Base-by-base conservation (phyloP, 2,888 invertebrate species). In the Phrixothrix hirtus region DNA sequence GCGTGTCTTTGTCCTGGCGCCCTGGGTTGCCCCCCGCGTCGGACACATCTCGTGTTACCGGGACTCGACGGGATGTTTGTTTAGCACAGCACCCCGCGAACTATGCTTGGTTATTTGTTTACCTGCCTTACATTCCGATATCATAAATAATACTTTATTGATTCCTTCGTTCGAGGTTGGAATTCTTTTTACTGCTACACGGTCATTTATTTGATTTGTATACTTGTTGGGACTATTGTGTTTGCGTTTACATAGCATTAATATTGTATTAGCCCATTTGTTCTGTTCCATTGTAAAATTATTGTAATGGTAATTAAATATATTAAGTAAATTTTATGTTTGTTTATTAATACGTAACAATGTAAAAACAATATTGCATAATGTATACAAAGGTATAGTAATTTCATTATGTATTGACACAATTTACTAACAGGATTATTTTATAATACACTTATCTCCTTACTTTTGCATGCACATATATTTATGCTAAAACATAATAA, bases 181-280 rank as follows among this genome's bases (percentile, higher is more conserved):
- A 59, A 65, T 65, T 65, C 62, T 60, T 62, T 60, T 62, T 59
- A 61, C 59, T 64, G 64, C 61, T 60, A 56, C 62, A 58, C 49
- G 61, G 63, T 68, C 70, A 68, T 68, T 70, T 68, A 68, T 70
- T 70, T 70, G 69, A 70, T 70, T 70, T 70, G 69, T 70, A 60
- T 62, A 57, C 67, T 59, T 70, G 69, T 69, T 67, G 58, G 65
- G 61, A 30, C 37, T 27, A 45, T 45, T 45, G 45, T 69, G 65
- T 68, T 65, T 61, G 60, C 61, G 58, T 59, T 59, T 65, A 66
- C 66, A 68, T 59, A 63, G 65, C 67, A 65, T 67, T 68, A 66
- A 70, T 68, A 65, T 66, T 69, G 68, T 68, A 69, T 68, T 67
- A 66, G 65, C 59, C 61, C 60, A 61, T 65, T 66, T 65, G n/a